These are phyloP conservation scores for Ardeotis arabs DNA, from an alignment of 2,113 vertebrate genomes.

Conservation along the genomic window DNA sequence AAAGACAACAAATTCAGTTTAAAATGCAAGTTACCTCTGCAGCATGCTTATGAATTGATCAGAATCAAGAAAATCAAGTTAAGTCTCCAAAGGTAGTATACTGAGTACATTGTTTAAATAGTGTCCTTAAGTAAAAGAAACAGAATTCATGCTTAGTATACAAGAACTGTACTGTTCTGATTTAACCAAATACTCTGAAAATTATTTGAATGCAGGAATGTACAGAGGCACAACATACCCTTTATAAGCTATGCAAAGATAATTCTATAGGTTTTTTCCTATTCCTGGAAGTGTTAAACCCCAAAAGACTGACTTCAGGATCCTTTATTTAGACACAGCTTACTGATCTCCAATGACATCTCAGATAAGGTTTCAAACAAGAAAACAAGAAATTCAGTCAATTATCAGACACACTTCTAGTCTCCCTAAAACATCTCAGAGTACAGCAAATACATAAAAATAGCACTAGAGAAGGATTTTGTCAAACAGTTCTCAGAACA, in stretches of 20 bases:
- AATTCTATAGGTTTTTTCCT: neutral
- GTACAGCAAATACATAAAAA: neutral
- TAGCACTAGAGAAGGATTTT: neutral
- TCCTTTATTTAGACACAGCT: neutral
- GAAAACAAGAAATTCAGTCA: neutral
- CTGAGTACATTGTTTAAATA: neutral
- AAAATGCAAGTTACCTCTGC: neutral
- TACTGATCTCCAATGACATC: neutral
- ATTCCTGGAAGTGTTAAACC: neutral
- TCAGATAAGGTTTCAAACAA: neutral
- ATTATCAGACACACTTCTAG: neutral
- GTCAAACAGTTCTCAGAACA: neutral
- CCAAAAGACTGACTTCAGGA: neutral
- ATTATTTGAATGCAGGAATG: neutral
- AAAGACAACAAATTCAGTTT: neutral
- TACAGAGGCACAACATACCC: neutral
- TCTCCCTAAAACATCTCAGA: neutral
- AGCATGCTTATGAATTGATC: neutral
- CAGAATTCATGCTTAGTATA: neutral
- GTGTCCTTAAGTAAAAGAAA: neutral
- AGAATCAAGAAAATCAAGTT: neutral
- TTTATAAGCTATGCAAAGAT: neutral
- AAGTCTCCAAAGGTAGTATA: neutral
- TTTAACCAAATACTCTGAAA: neutral
- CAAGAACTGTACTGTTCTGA: neutral